Conservation (phyloP, 2,888 invertebrate species). For the Sphaeridia pumilis region DNA sequence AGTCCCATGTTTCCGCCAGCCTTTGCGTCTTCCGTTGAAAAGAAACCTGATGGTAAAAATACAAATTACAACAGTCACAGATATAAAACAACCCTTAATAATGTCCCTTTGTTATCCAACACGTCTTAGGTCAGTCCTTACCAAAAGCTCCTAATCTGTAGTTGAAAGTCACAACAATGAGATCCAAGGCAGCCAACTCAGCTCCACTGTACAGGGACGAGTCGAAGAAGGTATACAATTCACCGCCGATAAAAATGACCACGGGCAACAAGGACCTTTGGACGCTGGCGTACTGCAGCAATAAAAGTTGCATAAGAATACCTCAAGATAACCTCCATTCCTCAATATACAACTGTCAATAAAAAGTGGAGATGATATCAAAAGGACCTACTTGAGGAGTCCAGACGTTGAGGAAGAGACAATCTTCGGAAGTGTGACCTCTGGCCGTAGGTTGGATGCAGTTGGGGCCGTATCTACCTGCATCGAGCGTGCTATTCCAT, state of each 20-base stretch:
- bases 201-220: conserved; percentile 46
- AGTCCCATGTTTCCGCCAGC: conserved; percentile 66
- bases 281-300: conserved; percentile 28
- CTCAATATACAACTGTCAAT: too few species aligned
- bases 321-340: too few species aligned
- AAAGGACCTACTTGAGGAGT: conserved; percentile 63
- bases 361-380: too few species aligned
- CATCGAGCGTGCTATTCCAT: conserved; percentile 58
- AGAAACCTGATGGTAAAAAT: too few species aligned
- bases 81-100: not conserved
- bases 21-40: conserved; percentile 44
- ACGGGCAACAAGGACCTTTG: conserved; percentile 51
- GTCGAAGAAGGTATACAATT: conserved; percentile 44
- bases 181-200: conserved; percentile 57
- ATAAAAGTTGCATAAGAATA: too few species aligned
- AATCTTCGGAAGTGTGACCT: conserved; percentile 56
- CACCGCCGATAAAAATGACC: conserved; percentile 56
- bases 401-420: conserved; percentile 84
- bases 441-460: conserved; percentile 50
- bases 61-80: not conserved
- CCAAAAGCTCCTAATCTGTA: conserved; percentile 59
- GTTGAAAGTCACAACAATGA: conserved; percentile 57
- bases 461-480: conserved; percentile 56
- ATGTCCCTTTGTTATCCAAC: too few species aligned
- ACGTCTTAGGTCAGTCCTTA: too few species aligned